Conservation (phyloP, 1,140 invertebrate species). For the Drosophila simulans region DNA sequence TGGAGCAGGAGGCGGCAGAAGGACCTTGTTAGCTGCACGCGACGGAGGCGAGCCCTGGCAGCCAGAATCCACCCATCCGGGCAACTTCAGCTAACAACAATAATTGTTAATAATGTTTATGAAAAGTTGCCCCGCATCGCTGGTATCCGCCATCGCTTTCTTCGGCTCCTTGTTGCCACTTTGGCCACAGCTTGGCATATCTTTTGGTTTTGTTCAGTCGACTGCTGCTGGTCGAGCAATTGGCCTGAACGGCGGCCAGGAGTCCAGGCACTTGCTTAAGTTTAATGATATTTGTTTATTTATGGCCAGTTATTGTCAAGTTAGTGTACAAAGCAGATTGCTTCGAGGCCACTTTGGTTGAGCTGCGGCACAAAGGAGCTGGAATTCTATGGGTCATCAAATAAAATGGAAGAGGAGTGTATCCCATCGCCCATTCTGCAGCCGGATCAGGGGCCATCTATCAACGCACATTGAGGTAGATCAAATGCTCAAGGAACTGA, state of each 20-base stretch:
- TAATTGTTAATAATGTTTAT: constrained; percentile 83
- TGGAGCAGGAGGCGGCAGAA: constrained; percentile 22
- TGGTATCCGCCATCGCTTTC: constrained; percentile 44
- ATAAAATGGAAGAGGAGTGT: background rate
- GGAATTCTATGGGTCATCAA: constrained; percentile 12
- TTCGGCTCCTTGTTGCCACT: constrained; percentile 44
- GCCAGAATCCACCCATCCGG: constrained; percentile 27
- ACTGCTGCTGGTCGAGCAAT: constrained; percentile 71
- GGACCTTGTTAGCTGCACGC: constrained; percentile 70
- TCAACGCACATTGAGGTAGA: constrained; percentile 42
- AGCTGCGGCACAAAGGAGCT: constrained; percentile 12
- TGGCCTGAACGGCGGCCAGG: constrained; percentile 61
- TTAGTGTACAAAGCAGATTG: constrained; percentile 44
- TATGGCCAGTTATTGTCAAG: constrained; percentile 61
- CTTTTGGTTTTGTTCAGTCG: constrained; percentile 74
- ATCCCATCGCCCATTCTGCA: background rate
- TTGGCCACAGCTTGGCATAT: constrained; percentile 67
- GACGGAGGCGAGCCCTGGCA: constrained; percentile 53
- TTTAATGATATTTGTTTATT: constrained; percentile 80
- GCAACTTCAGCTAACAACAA: constrained; percentile 80
- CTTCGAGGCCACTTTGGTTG: constrained; percentile 32
- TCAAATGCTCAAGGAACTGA: constrained; percentile 44
- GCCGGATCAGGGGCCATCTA: constrained; percentile 36
- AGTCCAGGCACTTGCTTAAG: constrained; percentile 55
- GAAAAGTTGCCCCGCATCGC: constrained; percentile 64